Percentiles rank a stretch among this genome's conserved stretches.
phyloP scores from a whole-genome alignment of 2,888 invertebrate species.

The Prenolepis imparis region DNA sequence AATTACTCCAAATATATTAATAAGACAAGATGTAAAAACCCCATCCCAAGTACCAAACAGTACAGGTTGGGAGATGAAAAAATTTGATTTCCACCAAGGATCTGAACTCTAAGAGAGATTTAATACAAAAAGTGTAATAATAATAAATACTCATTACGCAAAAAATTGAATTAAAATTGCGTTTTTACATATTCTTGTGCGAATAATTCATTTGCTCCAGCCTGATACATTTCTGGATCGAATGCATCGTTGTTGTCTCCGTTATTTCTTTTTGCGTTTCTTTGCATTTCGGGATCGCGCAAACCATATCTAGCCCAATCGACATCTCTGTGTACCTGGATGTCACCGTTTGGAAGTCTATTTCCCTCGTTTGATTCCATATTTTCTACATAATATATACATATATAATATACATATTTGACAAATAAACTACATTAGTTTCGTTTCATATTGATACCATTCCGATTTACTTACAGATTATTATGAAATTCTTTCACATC shows the following conservation, averaged over 20 bases:
- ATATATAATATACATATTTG: too few relatives aligned
- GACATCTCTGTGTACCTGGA: conserved; percentile 82
- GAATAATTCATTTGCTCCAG: conserved; percentile 96
- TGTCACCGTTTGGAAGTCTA: conserved; percentile 70
- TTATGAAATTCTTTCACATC: neutral
- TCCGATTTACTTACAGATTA: conserved; percentile 11
- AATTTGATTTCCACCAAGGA: conserved; percentile 99
- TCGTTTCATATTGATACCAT: conserved; percentile 47
- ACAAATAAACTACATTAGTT: neutral
- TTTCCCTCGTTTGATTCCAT: conserved; percentile 78
- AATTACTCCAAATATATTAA: conserved; percentile 99
- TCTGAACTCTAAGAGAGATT: conserved; percentile 89
- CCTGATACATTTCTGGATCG: conserved; percentile 93
- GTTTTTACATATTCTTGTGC: conserved; percentile 94
- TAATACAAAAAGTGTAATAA: conserved; percentile 50
- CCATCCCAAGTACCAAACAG: conserved; percentile 99
- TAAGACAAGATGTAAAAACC: conserved; percentile 98
- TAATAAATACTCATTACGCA: neutral
- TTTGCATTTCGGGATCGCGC: conserved; percentile 85
- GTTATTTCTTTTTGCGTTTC: conserved; percentile 88
- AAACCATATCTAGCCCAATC: conserved; percentile 88
- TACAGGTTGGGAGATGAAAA: conserved; percentile 98
- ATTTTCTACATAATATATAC: conserved; percentile 1
- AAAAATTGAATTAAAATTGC: neutral
- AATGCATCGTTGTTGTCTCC: conserved; percentile 90